phyloP scores from a whole-genome alignment of 1,140 invertebrate genomes.

The Drosophila kikkawai region DNA sequence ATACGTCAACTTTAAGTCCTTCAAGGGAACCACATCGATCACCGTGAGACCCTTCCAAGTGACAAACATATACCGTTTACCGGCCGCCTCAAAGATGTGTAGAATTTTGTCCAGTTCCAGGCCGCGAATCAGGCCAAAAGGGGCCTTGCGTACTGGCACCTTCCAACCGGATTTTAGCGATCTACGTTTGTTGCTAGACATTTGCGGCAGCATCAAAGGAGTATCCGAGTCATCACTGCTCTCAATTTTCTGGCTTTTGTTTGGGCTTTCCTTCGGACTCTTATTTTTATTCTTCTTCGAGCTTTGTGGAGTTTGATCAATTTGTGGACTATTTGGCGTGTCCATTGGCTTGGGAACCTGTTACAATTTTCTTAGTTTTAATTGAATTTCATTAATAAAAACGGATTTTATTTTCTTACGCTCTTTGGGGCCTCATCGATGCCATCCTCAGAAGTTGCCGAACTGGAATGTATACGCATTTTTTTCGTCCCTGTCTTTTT shows the following conservation, averaged over 20 bases:
- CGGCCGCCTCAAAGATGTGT: not conserved
- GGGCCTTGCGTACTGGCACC: not conserved
- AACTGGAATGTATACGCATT: not conserved
- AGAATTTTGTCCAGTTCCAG: conserved; percentile 16
- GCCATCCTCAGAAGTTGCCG: not conserved
- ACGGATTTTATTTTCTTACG: conserved; percentile 8
- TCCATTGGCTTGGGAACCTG: not conserved
- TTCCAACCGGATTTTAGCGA: not conserved
- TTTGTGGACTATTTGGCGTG: not conserved
- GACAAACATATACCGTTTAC: conserved; percentile 8
- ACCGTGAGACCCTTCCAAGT: conserved; percentile 1
- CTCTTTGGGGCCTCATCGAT: not conserved
- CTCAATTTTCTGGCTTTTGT: not conserved
- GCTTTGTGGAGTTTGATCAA: no score
- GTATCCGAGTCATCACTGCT: not conserved
- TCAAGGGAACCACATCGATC: conserved; percentile 9
- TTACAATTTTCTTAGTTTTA: not conserved
- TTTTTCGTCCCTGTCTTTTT: not conserved
- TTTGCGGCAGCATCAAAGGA: not conserved
- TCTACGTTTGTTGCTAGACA: not conserved
- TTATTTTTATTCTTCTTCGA: not conserved
- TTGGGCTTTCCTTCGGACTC: not conserved
- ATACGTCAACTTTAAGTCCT: not conserved
- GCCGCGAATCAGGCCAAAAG: conserved; percentile 20
- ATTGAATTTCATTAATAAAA: not conserved